Base-by-base conservation (phyloP, 2,113 vertebrate genomes). In the Corvus moneduloides region DNA sequence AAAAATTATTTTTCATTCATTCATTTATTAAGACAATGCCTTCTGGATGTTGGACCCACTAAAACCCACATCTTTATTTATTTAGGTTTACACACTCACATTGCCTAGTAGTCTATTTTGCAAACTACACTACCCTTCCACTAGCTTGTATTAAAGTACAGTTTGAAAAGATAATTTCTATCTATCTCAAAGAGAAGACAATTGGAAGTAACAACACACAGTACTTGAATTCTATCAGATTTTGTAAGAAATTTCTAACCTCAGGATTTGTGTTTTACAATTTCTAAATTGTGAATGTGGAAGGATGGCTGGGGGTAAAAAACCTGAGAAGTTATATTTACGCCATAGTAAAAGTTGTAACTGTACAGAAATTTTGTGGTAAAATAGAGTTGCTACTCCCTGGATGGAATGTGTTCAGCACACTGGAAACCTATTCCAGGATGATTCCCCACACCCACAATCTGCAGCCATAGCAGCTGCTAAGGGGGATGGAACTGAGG, bases 341-440 rank as follows among this genome's bases (percentile, higher is more conserved):
- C 35, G 35, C 51, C 11, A 17, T 43, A 43, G 11, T 21, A n/a
- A 14, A 76, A 58, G 17, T 26, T 67, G 13, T 43, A 67, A 32
- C 13, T 13, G 32, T 41, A 43, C 20, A 76, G 52, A 58, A 86
- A 59, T 76, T 49, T 32, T 58, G 7, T 16, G 10, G 20, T 16
- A 75, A 58, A n/a, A n/a, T 39, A 30, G 4, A 11, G 16, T 7
- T 48, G 15, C 14, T 43, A 7, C 13, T 30, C 10, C 43, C 20
- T 49, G 43, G 16, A 32, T 24, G 13, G 24, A 23, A 67, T 35
- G 30, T 24, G 13, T 13, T 18, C 7, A 9, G 6, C 24, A 30
- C 2, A 1, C 19, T 66, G 35, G 3, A 49, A 85, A 49, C 5
- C 8, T 58, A 6, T n/a, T 41, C 30, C n/a, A 66, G 0, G 16